Percentiles rank a stretch among this genome's conserved stretches.
Evolutionary conservation across 2,888 invertebrate genomes (phyloP).

Genomic region (Xanthia icteritia): DNA sequence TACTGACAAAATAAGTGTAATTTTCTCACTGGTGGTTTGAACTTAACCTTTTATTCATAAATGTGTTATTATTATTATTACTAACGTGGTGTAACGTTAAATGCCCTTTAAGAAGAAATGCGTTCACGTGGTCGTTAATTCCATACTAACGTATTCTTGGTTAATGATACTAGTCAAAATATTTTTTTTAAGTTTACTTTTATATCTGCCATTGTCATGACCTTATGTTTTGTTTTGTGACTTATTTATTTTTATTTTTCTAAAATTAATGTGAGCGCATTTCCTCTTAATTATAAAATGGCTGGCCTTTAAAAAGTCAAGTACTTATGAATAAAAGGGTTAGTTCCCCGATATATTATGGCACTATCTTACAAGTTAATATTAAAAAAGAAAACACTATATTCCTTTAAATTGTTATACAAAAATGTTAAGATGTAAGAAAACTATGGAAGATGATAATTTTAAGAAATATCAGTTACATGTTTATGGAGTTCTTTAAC

Average conservation of each 20-base stretch:
- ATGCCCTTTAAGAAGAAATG: not conserved
- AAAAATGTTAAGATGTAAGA: constrained; percentile 48
- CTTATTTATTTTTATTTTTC: not conserved
- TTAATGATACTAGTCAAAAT: not conserved
- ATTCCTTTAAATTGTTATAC: constrained; percentile 44
- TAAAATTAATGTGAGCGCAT: not conserved
- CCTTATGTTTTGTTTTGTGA: too few species aligned
- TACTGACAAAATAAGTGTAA: constrained; percentile 31
- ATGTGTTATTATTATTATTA: constrained; percentile 6
- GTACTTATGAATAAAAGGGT: constrained; percentile 16
- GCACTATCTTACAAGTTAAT: constrained; percentile 56
- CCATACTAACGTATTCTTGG: not conserved
- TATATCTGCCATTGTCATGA: not conserved
- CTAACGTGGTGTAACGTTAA: constrained; percentile 5
- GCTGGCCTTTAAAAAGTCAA: not conserved
- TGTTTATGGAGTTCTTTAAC: constrained; percentile 16
- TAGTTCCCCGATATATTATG: constrained; percentile 43
- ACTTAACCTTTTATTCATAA: constrained; percentile 17
- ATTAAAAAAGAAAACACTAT: constrained; percentile 38
- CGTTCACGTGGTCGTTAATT: too few species aligned
- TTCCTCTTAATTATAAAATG: not conserved
- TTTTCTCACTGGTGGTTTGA: constrained; percentile 48
- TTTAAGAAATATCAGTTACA: constrained; percentile 31
- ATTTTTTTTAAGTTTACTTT: not conserved
- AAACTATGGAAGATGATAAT: constrained; percentile 53